Conservation (phyloP, 2,113 vertebrate genomes). For the Lagenorhynchus albirostris region DNA sequence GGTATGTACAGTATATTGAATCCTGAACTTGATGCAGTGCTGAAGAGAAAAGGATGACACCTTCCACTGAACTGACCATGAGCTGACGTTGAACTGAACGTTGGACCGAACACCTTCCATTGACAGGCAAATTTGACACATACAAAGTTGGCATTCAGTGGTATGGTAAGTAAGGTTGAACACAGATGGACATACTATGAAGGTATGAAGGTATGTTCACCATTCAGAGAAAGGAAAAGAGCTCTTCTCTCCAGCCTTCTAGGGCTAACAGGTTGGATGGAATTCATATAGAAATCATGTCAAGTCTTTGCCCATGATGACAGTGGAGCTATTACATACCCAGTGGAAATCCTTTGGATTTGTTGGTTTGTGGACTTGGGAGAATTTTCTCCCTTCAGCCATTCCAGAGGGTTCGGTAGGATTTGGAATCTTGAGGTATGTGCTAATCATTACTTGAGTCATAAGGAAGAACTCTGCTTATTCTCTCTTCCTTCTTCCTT, state of each 20-base stretch:
- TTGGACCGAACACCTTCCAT: neutral
- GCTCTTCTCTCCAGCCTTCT: neutral
- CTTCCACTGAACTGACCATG: neutral
- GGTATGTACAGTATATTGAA: neutral
- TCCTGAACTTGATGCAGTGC: neutral
- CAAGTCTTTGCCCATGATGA: neutral
- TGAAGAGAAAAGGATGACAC: neutral
- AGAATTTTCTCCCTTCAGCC: neutral
- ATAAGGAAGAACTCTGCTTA: slow-evolving; percentile 24
- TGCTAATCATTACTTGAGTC: slow-evolving; percentile 40
- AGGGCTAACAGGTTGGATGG: neutral
- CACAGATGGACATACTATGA: fast-evolving
- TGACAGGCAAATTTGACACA: neutral
- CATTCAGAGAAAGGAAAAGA: neutral
- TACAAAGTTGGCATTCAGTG: neutral
- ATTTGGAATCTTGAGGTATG: neutral
- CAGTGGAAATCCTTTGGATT: neutral
- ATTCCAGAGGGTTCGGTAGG: neutral
- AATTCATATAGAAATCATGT: neutral
- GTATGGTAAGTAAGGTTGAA: neutral
- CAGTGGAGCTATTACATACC: neutral
- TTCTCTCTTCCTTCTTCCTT: slow-evolving; percentile 22
- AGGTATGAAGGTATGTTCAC: neutral
- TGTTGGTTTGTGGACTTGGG: neutral
- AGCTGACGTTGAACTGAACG: neutral